Evolutionary conservation across 2,888 invertebrate species (phyloP).

Genomic region (Cheiracanthium punctorium): DNA sequence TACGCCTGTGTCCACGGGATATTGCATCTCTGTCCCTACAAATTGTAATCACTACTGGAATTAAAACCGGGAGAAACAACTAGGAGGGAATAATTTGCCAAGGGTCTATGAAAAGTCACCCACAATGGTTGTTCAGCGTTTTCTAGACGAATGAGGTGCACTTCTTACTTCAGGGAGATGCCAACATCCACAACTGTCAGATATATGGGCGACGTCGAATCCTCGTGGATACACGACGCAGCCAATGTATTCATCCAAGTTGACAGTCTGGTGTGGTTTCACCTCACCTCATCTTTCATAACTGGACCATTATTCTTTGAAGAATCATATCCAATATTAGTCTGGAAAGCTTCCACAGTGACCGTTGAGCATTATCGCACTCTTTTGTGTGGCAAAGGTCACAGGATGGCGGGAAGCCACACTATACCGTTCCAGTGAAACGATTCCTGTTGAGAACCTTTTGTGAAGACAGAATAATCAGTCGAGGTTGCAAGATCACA

Average conservation of each 20-base stretch:
- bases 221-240: not conserved
- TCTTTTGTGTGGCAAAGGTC: too few species aligned
- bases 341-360: not conserved
- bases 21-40: slow-evolving; percentile 8
- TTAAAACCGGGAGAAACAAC: not conserved
- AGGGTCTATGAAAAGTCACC: not conserved
- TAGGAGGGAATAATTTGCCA: not conserved
- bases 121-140: not conserved
- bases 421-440: not conserved
- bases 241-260: not conserved
- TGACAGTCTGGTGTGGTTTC: slow-evolving; percentile 12
- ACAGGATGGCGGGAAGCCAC: not conserved
- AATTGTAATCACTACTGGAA: not conserved
- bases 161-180: not conserved
- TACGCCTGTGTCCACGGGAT: too few species aligned
- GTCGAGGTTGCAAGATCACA: not conserved
- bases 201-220: not conserved
- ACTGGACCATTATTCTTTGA: slow-evolving; percentile 10
- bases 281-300: slow-evolving; percentile 12
- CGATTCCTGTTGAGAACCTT: not conserved
- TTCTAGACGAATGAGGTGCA: not conserved
- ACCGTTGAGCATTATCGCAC: not conserved
- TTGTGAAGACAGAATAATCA: not conserved
- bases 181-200: not conserved
- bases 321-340: not conserved